Evolutionary conservation across 2,113 vertebrate genomes (phyloP).

Genomic region (Lanius ludovicianus): DNA sequence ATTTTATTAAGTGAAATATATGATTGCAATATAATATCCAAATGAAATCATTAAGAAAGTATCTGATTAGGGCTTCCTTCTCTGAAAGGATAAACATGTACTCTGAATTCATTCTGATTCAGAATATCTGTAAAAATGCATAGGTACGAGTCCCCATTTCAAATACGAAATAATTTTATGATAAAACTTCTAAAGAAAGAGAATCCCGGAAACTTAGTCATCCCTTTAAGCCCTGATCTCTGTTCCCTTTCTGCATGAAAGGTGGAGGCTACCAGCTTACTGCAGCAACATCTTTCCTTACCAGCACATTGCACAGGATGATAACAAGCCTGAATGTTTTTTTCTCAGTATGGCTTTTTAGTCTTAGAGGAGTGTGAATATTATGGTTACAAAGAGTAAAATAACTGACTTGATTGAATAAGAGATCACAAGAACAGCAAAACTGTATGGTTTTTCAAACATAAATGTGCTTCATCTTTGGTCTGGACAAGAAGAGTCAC

Average conservation of each 20-base stretch:
- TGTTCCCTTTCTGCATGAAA: background rate
- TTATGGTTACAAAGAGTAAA: background rate
- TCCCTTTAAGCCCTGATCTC: background rate
- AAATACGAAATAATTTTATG: background rate
- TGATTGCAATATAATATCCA: background rate
- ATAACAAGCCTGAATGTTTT: background rate
- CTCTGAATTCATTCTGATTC: background rate
- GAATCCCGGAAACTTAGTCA: background rate
- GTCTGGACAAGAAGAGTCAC: background rate
- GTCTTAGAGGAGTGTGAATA: background rate
- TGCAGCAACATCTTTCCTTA: background rate
- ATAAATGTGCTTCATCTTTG: background rate
- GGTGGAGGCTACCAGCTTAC: background rate
- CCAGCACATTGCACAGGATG: background rate
- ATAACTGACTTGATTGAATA: background rate
- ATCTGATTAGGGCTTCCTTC: background rate
- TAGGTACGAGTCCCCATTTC: accelerated
- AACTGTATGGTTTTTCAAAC: background rate
- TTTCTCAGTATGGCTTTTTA: background rate
- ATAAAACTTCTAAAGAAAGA: background rate
- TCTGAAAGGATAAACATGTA: background rate
- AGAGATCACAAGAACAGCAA: background rate
- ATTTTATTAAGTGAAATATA: background rate
- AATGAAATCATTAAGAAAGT: background rate
- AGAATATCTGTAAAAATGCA: background rate